Percentiles rank a stretch among this genome's conserved stretches.
Evolutionary conservation across 2,888 invertebrate species (phyloP).

Genomic region (Mesochorus sp.): DNA sequence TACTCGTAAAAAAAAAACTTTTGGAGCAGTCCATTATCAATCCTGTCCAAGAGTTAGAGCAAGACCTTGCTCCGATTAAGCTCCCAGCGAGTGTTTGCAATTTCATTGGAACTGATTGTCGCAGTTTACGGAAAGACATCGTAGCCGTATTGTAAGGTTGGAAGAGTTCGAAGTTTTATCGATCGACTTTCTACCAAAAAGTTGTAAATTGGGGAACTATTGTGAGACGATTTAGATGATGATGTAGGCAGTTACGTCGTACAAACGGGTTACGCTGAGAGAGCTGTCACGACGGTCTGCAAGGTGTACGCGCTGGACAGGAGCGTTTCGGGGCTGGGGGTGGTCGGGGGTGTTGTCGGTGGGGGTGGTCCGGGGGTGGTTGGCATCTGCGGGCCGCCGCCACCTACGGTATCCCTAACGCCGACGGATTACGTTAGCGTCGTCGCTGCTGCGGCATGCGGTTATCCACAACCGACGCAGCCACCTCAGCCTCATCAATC

Average conservation of each 20-base stretch:
- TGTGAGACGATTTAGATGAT: background rate
- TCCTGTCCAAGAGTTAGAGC: too few relatives aligned
- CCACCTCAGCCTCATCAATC: constrained; percentile 77
- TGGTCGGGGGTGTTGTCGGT: constrained; percentile 76
- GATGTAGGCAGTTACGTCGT: constrained; percentile 80
- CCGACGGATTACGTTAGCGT: constrained; percentile 83
- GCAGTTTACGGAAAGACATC: too few relatives aligned
- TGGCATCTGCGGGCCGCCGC: constrained; percentile 76
- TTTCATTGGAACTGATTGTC: too few relatives aligned
- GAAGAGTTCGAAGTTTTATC: background rate
- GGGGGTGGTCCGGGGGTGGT: constrained; percentile 72
- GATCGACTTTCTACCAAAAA: too few relatives aligned
- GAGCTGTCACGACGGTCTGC: constrained; percentile 77
- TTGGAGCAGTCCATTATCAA: too few relatives aligned
- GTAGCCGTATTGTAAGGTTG: background rate
- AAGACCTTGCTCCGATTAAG: too few relatives aligned
- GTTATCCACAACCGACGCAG: constrained; percentile 68
- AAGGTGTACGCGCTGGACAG: constrained; percentile 81
- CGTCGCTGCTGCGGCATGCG: constrained; percentile 79
- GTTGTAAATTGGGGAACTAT: too few relatives aligned
- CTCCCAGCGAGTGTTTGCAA: too few relatives aligned
- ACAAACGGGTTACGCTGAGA: constrained; percentile 71
- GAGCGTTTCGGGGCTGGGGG: constrained; percentile 80
- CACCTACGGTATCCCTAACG: constrained; percentile 77
- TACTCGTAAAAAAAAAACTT: too few relatives aligned